Base-by-base conservation (phyloP, 2,888 invertebrate species). In the Spialia ferax region DNA sequence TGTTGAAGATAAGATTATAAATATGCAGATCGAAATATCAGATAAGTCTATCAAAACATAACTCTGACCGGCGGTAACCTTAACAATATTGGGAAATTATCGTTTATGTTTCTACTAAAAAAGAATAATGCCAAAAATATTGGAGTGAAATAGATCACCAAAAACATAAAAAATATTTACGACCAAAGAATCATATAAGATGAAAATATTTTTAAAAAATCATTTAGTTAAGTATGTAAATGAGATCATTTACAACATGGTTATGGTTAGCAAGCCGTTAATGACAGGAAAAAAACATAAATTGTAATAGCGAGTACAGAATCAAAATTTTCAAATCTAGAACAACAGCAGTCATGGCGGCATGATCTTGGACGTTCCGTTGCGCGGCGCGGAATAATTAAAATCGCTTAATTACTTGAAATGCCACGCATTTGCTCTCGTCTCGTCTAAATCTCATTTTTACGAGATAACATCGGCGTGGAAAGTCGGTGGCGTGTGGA, bases 391-490 rank as follows among this genome's bases (percentile, higher is more conserved):
- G 74, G 79, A 80, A 81, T 85, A 86, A 88, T 88, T 87, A 81
- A 76, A 82, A 80, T 75, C 79, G 77, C 74, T 85, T 89, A 87
- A 89, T 87, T 87, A 85, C 68, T 83, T 83, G 80, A 83, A 85
- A 85, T 81, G 82, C 83, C 78, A 81, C 80, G 81, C 81, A 82
- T 83, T 80, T 82, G 79, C 75, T 77, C 75, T 77, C 74, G 75
- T 75, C 74, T 77, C 77, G 77, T 79, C 79, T 83, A 82, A 86
- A 83, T 82, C 83, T 84, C 82, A 83, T 82, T 85, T 84, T 83
- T 80, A 82, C 79, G 75, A 77, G 75, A 78, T 77, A 77, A 77
- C 77, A 75, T 74, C 72, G 68, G 68, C 68, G 77, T 84, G 83
- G 85, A 85, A 83, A 85, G 73, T 57, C 73, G 77, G 77, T 74